Evolutionary conservation across 2,888 invertebrate genomes (phyloP).

Genomic region (Cephus pulcher): DNA sequence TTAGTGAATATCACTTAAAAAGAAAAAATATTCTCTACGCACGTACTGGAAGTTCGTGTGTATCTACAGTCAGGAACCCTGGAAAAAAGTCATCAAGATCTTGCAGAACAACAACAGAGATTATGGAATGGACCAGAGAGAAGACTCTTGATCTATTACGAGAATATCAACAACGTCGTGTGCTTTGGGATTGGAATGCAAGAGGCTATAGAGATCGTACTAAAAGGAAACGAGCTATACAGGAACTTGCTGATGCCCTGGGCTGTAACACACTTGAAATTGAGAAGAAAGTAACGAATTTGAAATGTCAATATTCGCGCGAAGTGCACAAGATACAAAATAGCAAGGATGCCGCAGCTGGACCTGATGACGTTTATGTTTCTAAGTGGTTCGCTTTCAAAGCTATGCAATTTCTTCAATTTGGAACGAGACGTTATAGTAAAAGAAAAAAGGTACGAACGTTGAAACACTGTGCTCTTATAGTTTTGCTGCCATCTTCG

Average conservation of each 20-base stretch:
- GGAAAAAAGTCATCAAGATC: conserved; percentile 18
- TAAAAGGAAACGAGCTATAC: conserved; percentile 49
- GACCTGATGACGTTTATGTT: conserved; percentile 50
- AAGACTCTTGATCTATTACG: conserved; percentile 49
- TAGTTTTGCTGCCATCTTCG: neutral
- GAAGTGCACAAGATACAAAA: conserved; percentile 54
- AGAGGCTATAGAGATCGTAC: conserved; percentile 49
- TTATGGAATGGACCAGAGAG: conserved; percentile 54
- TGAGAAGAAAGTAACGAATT: conserved; percentile 52
- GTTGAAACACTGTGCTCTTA: neutral
- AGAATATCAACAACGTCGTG: conserved; percentile 49
- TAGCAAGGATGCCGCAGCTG: conserved; percentile 44
- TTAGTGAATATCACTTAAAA: neutral
- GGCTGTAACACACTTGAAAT: conserved; percentile 50
- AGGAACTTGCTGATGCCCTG: conserved; percentile 49
- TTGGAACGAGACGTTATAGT: conserved; percentile 49
- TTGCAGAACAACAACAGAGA: neutral
- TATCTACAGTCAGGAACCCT: conserved; percentile 36
- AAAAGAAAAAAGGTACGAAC: conserved; percentile 36
- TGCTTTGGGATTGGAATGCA: conserved; percentile 54
- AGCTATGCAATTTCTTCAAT: conserved; percentile 52
- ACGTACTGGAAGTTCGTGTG: conserved; percentile 4
- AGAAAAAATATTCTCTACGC: neutral
- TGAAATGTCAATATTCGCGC: conserved; percentile 53
- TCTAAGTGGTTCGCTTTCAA: conserved; percentile 57